Percentiles rank a stretch among this genome's conserved stretches.
Conservation (phyloP, 92 coral and sea anemone genomes). For the Epizoanthus scotinus region DNA sequence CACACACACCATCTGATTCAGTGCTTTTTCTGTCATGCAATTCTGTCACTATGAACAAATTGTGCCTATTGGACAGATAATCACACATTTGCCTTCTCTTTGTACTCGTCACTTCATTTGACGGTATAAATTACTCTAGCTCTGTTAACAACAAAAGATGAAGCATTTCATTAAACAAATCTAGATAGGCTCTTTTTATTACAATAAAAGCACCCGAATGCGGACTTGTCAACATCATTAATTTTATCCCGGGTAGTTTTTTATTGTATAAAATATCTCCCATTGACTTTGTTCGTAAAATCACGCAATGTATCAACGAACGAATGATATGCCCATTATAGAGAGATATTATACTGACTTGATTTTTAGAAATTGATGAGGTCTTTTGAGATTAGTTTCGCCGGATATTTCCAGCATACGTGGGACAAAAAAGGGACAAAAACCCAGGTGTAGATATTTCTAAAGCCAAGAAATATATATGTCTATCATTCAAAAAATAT, state of each 20-base stretch:
- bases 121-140: conserved; percentile 21
- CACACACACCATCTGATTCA: conserved; percentile 9
- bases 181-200: too few species aligned
- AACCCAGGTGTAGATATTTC: neutral
- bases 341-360: conserved; percentile 1
- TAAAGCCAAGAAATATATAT: too few species aligned
- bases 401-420: neutral
- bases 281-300: conserved; percentile 14
- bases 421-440: neutral
- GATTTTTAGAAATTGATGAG: conserved; percentile 17
- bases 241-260: neutral
- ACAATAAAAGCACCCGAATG: neutral
- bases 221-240: neutral
- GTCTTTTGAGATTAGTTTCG: neutral
- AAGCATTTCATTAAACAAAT: conserved; percentile 17
- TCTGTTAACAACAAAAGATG: conserved; percentile 8
- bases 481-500: too few species aligned
- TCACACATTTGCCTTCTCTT: neutral
- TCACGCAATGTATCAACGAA: conserved; percentile 16
- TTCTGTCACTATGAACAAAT: conserved; percentile 9
- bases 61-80: conserved; percentile 29
- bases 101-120: conserved; percentile 20
- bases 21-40: conserved; percentile 24
- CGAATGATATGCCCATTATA: conserved; percentile 1
- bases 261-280: conserved; percentile 9